Conservation (phyloP, 2,113 vertebrate genomes). For the Triplophysa siluroides region DNA sequence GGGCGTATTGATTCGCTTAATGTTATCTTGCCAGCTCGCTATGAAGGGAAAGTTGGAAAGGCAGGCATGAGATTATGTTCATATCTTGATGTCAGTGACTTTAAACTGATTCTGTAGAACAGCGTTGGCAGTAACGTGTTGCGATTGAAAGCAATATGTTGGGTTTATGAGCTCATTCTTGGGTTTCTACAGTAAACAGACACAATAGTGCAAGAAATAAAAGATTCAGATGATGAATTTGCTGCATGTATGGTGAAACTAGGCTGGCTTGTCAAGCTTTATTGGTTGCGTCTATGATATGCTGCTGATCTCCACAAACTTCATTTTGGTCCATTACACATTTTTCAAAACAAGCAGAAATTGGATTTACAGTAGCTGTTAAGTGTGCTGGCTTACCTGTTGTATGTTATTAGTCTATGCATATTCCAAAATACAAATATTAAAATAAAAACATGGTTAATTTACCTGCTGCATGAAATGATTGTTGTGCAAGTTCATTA, state of each 20-base stretch:
- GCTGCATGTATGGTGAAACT: not conserved
- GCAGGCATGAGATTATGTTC: conserved; percentile 15
- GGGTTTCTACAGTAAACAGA: not conserved
- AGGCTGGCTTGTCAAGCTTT: not conserved
- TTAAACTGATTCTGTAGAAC: not conserved
- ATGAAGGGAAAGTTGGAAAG: conserved; percentile 23
- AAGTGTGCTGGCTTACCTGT: not conserved
- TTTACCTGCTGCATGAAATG: not conserved
- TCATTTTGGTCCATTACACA: not conserved
- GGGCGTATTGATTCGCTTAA: conserved; percentile 19
- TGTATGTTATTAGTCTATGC: too few relatives aligned
- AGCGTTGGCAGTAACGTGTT: not conserved
- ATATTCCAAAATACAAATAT: not conserved
- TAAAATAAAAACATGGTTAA: not conserved
- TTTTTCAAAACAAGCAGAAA: conserved; percentile 1
- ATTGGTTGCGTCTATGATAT: not conserved
- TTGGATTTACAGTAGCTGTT: not conserved
- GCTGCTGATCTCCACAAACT: not conserved
- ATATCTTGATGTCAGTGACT: conserved; percentile 7
- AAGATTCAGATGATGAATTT: not conserved
- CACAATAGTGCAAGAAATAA: too few relatives aligned
- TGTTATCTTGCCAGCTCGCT: conserved; percentile 27
- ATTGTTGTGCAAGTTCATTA: conserved; percentile 21
- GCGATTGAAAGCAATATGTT: conserved; percentile 2
- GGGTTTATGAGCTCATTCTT: not conserved